phyloP scores from a whole-genome alignment of 2,888 invertebrate species.

The Thymelicus sylvestris region DNA sequence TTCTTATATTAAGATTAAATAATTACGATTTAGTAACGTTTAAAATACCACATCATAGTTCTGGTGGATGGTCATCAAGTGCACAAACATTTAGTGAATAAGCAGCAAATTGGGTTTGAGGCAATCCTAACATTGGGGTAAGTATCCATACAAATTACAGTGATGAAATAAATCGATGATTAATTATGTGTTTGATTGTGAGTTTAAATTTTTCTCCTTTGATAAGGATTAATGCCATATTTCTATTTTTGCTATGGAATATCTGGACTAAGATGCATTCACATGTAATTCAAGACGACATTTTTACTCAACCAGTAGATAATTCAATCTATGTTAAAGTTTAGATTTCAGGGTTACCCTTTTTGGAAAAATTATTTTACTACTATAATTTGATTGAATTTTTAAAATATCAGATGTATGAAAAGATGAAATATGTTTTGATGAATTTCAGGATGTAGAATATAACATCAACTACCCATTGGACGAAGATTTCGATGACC shows the following conservation, averaged over 20 bases:
- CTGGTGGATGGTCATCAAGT: conserved; percentile 7
- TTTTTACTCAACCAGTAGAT: too few relatives aligned
- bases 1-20: background rate
- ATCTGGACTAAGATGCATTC: too few relatives aligned
- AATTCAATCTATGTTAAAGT: background rate
- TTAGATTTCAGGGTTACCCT: background rate
- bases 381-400: background rate
- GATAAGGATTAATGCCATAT: too few relatives aligned
- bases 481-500: conserved; percentile 35
- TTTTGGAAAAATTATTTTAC: background rate
- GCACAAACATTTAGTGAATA: conserved; percentile 8
- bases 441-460: conserved; percentile 24
- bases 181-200: too few relatives aligned
- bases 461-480: background rate
- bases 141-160: background rate
- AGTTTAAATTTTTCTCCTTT: too few relatives aligned
- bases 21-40: background rate
- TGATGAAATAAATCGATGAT: background rate
- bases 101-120: conserved; percentile 7
- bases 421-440: background rate
- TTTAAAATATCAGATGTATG: background rate
- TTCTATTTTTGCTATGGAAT: too few relatives aligned
- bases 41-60: background rate
- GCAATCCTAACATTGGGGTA: conserved; percentile 7
- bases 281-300: too few relatives aligned